A percentile compares a stretch with the other conserved stretches of the same genome.
Evolutionary conservation across 1,140 invertebrate species (phyloP).

Genomic region (Papilio dardanus): DNA sequence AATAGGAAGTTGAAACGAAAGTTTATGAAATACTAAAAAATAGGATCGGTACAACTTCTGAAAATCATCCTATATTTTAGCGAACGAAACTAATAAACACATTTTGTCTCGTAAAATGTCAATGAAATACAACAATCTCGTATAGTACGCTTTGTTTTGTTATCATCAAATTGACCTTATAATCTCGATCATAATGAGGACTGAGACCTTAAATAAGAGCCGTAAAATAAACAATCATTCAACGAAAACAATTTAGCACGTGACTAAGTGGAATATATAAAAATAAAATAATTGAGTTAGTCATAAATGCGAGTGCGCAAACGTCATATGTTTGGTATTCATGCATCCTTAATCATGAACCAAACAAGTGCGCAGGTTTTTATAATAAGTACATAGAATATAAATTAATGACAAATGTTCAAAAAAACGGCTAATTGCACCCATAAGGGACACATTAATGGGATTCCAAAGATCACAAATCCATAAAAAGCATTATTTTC

Average conservation of each 20-base stretch:
- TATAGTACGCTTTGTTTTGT: not conserved
- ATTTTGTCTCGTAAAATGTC: not conserved
- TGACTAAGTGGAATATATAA: conserved; percentile 17
- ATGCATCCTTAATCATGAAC: conserved; percentile 15
- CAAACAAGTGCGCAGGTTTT: not conserved
- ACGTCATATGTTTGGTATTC: conserved; percentile 16
- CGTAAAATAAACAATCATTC: not conserved
- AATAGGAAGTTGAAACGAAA: no score
- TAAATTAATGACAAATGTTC: not conserved
- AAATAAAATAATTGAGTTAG: conserved; percentile 14
- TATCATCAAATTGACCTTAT: not conserved
- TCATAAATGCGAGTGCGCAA: not conserved
- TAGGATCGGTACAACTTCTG: not conserved
- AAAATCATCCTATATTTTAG: not conserved
- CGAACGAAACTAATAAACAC: not conserved
- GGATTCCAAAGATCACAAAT: not conserved
- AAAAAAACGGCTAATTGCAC: no score
- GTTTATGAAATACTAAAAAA: not conserved
- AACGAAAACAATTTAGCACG: conserved; percentile 18
- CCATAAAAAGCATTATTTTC: not conserved
- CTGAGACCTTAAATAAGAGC: not conserved
- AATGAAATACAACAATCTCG: not conserved
- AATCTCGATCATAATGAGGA: conserved; percentile 2
- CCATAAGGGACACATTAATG: not conserved
- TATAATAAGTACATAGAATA: not conserved